Evolutionary conservation across 2,888 invertebrate genomes (phyloP), one percentile per base, ranked within the genome.

Genomic region (Cantharis flavilabris): DNA sequence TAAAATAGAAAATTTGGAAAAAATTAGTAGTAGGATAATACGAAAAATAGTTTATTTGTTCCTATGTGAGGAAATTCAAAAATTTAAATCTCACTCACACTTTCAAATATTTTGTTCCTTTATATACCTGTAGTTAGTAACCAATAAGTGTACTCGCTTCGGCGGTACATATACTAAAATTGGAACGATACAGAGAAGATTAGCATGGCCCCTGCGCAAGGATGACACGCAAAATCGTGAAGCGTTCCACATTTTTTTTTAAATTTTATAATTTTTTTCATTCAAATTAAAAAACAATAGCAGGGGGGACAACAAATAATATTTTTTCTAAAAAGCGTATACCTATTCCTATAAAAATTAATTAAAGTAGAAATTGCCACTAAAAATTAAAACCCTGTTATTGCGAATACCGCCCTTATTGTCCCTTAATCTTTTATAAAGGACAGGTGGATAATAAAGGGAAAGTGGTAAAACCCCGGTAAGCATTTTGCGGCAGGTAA

Each of bases 161-260:
- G 92, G 92, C 92, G 92, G 92, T 93, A 93, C 92, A 93, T 93
- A 92, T 92, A 93, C 93, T 94, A 94, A 94, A 94, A 94, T 94
- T 94, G 94, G 94, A 94, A 94, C 94, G 94, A 94, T 94, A 95
- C 94, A 95, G 94, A 95, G 94, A 95, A 95, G 94, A 95, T 95
- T 94, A 95, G 94, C 94, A 94, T 95, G 94, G 94, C 94, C 94
- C 94, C 94, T 95, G 94, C 94, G 94, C 94, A 95, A 95, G 94
- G 94, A 95, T 95, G 94, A 95, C 94, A 94, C 94, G 94, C 94
- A 95, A 95, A 95, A 94, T 95, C 94, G 94, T 94, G 94, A 94
- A 94, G 94, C 94, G 94, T 94, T 93, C 93, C 93, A 93, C 92
- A 93, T 92, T 92, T 91, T 26, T 92, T 92, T 91, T 49, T 49